Percentiles rank a stretch among this genome's conserved stretches.
Conservation (phyloP, 2,888 invertebrate species). For the Cataglyphis livida region DNA sequence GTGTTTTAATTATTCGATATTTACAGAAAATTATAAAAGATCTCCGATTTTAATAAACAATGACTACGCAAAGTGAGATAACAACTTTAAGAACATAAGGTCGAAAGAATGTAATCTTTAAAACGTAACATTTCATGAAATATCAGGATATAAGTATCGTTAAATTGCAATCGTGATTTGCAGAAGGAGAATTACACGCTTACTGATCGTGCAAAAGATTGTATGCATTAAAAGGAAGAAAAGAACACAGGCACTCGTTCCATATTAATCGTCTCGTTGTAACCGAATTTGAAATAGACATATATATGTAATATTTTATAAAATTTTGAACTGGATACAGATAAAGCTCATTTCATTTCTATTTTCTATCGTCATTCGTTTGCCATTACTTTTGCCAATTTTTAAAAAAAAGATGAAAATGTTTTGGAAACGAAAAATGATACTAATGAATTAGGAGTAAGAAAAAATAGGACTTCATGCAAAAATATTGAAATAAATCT, state of each 20-base stretch:
- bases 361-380: not conserved
- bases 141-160: not conserved
- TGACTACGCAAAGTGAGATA: conserved; percentile 6
- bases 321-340: not conserved
- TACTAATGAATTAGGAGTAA: not conserved
- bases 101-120: conserved; percentile 39
- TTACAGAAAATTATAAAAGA: conserved; percentile 54
- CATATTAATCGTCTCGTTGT: not conserved
- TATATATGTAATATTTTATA: not conserved
- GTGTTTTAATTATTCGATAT: conserved; percentile 2
- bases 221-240: conserved; percentile 35
- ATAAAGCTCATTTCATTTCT: not conserved
- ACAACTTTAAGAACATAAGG: conserved; percentile 19
- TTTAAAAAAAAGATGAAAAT: not conserved
- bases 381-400: not conserved
- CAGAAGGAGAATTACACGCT: conserved; percentile 70
- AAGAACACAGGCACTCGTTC: not conserved
- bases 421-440: not conserved
- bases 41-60: conserved; percentile 31
- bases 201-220: conserved; percentile 61
- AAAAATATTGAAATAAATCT: conserved; percentile 26
- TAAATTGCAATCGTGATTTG: conserved; percentile 63
- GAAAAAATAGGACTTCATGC: not conserved
- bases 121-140: conserved; percentile 47
- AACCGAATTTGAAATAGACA: not conserved